Conservation (phyloP, 1,140 invertebrate species). For the Drosophila equinoxialis region DNA sequence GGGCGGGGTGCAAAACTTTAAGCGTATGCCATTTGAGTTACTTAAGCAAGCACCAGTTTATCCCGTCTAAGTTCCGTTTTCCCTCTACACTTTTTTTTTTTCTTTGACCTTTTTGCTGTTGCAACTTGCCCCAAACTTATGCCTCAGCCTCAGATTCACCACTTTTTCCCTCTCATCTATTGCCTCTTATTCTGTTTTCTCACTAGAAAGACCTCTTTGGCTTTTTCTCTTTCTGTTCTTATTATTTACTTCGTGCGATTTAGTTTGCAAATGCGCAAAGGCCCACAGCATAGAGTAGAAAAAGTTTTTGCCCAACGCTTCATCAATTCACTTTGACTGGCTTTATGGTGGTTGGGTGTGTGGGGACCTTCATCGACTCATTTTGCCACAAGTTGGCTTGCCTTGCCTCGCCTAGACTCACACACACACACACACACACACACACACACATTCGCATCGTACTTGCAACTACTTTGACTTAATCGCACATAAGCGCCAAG, state of each 20-base stretch:
- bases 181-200: no score
- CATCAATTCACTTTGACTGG: slow-evolving; percentile 78
- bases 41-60: slow-evolving; percentile 66
- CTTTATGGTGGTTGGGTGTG: slow-evolving; percentile 23
- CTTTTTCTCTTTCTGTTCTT: slow-evolving; percentile 22
- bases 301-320: slow-evolving; percentile 68
- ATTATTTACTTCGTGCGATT: slow-evolving; percentile 53
- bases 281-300: slow-evolving; percentile 30
- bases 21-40: slow-evolving; percentile 67
- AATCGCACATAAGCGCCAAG: slow-evolving; percentile 78
- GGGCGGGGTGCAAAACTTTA: slow-evolving; percentile 50
- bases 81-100: slow-evolving; percentile 14
- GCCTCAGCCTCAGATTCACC: slow-evolving; percentile 17
- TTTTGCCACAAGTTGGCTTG: slow-evolving; percentile 30
- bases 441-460: slow-evolving; percentile 14
- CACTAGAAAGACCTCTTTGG: not conserved
- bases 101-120: slow-evolving; percentile 67
- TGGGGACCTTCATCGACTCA: not conserved
- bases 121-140: slow-evolving; percentile 12
- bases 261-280: slow-evolving; percentile 53
- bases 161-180: slow-evolving; percentile 18
- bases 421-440: slow-evolving; percentile 33
- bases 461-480: slow-evolving; percentile 66
- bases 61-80: slow-evolving; percentile 61
- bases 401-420: slow-evolving; percentile 42